These are phyloP conservation scores for Trichogramma pretiosum DNA, from an alignment of 1,140 invertebrate species.

Conservation along the genomic window DNA sequence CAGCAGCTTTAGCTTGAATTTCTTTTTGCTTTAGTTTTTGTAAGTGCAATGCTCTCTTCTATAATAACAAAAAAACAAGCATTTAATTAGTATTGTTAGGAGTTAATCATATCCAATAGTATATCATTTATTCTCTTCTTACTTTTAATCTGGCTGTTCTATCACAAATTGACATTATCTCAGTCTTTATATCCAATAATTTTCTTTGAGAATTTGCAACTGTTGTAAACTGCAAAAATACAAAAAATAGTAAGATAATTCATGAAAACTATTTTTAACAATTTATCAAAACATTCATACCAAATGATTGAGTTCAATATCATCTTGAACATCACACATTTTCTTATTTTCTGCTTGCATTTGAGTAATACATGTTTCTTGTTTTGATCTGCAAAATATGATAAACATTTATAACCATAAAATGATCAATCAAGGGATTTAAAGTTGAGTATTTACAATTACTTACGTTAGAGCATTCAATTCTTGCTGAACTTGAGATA, in stretches of 20 bases:
- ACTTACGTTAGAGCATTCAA: conserved; percentile 38
- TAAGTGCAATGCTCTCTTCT: conserved; percentile 39
- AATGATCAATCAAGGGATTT: no score
- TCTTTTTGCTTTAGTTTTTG: conserved; percentile 40
- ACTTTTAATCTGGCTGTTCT: conserved; percentile 39
- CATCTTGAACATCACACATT: conserved; percentile 31
- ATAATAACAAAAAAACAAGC: no score
- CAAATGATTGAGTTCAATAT: conserved; percentile 32
- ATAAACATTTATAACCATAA: neutral
- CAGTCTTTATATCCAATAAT: conserved; percentile 35
- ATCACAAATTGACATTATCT: conserved; percentile 38
- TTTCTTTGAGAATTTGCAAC: conserved; percentile 38
- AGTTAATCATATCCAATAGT: no score
- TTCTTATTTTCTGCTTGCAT: conserved; percentile 40
- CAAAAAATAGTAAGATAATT: conserved; percentile 8
- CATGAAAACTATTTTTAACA: neutral
- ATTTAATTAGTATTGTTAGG: no score
- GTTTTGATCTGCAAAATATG: conserved; percentile 32
- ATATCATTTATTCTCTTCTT: conserved; percentile 12
- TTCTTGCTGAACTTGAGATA: conserved; percentile 35
- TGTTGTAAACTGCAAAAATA: conserved; percentile 27
- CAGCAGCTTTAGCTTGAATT: no score
- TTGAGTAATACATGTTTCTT: conserved; percentile 32
- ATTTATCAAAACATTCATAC: conserved; percentile 10
- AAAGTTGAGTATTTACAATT: conserved; percentile 1